A percentile compares a stretch with the other conserved stretches of the same genome.
Evolutionary conservation across 2,888 invertebrate genomes (phyloP).

Genomic region (Drosophila prolongata): DNA sequence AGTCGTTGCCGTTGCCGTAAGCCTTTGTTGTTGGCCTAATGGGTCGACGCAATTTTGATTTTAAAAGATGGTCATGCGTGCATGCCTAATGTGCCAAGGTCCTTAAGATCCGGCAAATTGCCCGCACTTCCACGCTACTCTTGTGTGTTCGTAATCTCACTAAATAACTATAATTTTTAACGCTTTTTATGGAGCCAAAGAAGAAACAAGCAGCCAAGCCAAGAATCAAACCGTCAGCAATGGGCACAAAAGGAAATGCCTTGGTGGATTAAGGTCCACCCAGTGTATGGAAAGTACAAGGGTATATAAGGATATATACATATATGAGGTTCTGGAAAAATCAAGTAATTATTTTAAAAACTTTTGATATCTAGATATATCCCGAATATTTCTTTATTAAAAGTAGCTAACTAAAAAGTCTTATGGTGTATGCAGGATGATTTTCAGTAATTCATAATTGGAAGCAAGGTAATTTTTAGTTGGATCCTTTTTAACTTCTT

Average conservation of each 20-base stretch:
- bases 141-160: slow-evolving; percentile 33
- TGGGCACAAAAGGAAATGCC: slow-evolving; percentile 15
- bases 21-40: slow-evolving; percentile 60
- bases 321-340: too few species aligned
- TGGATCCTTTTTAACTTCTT: background rate
- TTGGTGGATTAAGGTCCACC: slow-evolving; percentile 4
- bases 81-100: slow-evolving; percentile 66
- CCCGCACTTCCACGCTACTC: slow-evolving; percentile 11
- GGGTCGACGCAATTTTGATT: slow-evolving; percentile 58
- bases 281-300: background rate
- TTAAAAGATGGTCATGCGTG: slow-evolving; percentile 76
- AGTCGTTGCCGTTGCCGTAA: slow-evolving; percentile 49
- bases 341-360: too few species aligned
- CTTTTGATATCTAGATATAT: too few species aligned
- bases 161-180: slow-evolving; percentile 78
- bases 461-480: background rate
- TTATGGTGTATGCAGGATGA: too few species aligned
- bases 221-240: slow-evolving; percentile 60
- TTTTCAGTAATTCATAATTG: too few species aligned
- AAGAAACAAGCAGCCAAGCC: slow-evolving; percentile 40
- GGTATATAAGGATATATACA: background rate
- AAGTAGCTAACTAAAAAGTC: too few species aligned
- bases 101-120: slow-evolving; percentile 28
- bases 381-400: too few species aligned
- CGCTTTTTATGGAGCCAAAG: slow-evolving; percentile 47